Base-by-base conservation (phyloP, 2,888 invertebrate species). In the Cremastinae sp. region DNA sequence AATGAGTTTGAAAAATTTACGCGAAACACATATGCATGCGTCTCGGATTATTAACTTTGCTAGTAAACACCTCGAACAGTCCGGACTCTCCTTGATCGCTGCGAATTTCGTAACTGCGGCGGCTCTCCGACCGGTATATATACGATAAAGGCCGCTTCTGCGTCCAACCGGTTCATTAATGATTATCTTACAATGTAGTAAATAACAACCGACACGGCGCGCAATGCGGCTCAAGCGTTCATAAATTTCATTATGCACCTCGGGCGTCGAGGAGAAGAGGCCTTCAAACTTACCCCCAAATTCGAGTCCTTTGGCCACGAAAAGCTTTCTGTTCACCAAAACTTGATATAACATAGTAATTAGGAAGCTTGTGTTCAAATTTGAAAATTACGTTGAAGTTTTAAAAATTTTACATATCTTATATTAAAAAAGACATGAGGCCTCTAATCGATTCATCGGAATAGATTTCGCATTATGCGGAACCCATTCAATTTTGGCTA, bases 71-170 rank as follows among this genome's bases (percentile, higher is more conserved):
- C 16, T 18, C 16, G 1, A 14, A 18, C 18, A 9, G 4, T 47
- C 12, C 43, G 16, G 16, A 16, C 16, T 16, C 9, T 47, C n/a
- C 43, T 12, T 43, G 14, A 43, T 47, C 1, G 49, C 58, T 58
- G 49, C 68, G 41, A 54, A 68, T 16, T 36, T 68, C 56, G 47
- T 14, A 49, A 56, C 36, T 68, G n/a, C 49, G 66, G 38, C 49
- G 49, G 49, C 36, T 28, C 36, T 68, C 9, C 36, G 58, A 51
- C 49, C 58, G 49, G 49, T n/a, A n/a, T n/a, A n/a, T 68, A 20
- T 28, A 10, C 47, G 43, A 59, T 10, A 28, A 12, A 22, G 4
- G 20, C 12, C 1, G 20, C 16, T 47, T 18, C 36, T 49, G 47
- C 28, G 36, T 49, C 7, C 22, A 41, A 38, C 68, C 45, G 49